Percentiles rank a stretch among this genome's conserved stretches.
phyloP scores from a whole-genome alignment of 2,113 vertebrate species.

The Pomatostomus ruficeps region DNA sequence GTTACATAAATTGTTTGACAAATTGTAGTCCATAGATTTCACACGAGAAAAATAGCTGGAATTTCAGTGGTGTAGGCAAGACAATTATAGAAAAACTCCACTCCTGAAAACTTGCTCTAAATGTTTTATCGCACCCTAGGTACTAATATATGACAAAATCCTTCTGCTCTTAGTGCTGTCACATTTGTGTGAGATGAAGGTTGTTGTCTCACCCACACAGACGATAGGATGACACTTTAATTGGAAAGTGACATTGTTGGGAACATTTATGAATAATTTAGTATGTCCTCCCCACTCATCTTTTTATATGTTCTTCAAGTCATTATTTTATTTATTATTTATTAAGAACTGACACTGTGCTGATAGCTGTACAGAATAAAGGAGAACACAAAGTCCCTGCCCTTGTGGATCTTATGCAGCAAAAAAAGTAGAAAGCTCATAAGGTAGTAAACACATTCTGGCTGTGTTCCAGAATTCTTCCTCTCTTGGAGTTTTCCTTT shows the following conservation, averaged over 20 bases:
- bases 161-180: constrained; percentile 29
- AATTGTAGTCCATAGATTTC: not conserved
- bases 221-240: constrained; percentile 47
- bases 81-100: not conserved
- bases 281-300: constrained; percentile 28
- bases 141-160: constrained; percentile 38
- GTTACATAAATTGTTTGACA: not conserved
- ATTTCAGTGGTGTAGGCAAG: not conserved
- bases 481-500: not conserved
- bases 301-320: constrained; percentile 40
- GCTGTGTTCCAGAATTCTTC: not conserved
- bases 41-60: not conserved
- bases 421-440: not conserved
- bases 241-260: constrained; percentile 54
- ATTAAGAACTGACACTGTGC: constrained; percentile 17
- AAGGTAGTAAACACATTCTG: not conserved
- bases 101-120: not conserved
- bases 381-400: not conserved
- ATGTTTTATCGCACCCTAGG: not conserved
- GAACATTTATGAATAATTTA: constrained; percentile 61
- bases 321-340: constrained; percentile 65
- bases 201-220: constrained; percentile 48
- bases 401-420: not conserved
- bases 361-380: constrained; percentile 17
- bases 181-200: constrained; percentile 43